Conservation (phyloP, 2,113 vertebrate genomes). For the Corydoras sp. region DNA sequence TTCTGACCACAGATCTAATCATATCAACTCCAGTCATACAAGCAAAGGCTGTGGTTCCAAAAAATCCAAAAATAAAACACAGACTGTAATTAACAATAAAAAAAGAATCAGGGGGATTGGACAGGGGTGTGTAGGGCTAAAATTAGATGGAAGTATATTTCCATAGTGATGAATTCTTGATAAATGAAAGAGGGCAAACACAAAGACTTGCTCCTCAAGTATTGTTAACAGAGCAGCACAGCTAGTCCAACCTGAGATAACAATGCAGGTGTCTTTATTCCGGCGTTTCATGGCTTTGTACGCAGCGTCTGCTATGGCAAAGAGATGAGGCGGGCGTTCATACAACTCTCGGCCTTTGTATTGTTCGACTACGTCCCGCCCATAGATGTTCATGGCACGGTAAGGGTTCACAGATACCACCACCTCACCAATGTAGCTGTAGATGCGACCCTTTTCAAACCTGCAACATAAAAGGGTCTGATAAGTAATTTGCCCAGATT, state of each 20-base stretch:
- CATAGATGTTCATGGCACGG: slow-evolving; percentile 89
- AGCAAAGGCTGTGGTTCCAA: neutral
- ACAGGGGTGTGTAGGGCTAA: neutral
- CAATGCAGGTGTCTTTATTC: slow-evolving; percentile 95
- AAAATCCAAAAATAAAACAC: slow-evolving; percentile 17
- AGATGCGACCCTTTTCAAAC: slow-evolving; percentile 95
- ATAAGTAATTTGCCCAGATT: neutral
- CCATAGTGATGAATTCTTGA: too few relatives aligned
- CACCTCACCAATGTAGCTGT: slow-evolving; percentile 92
- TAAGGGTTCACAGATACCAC: slow-evolving; percentile 96
- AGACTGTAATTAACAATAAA: slow-evolving; percentile 9
- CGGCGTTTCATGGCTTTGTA: slow-evolving; percentile 98
- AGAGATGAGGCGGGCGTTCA: slow-evolving; percentile 93
- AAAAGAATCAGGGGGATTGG: neutral
- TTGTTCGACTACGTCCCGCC: slow-evolving; percentile 83
- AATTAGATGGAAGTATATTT: neutral
- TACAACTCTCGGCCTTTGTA: slow-evolving; percentile 92
- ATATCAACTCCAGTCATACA: slow-evolving; percentile 11
- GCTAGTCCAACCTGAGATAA: slow-evolving; percentile 82
- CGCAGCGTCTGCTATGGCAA: slow-evolving; percentile 90
- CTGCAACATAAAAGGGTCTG: slow-evolving; percentile 50
- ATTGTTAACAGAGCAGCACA: neutral
- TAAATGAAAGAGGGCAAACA: neutral
- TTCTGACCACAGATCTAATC: slow-evolving; percentile 30
- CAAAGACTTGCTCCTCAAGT: neutral